phyloP scores from a whole-genome alignment of 2,797 vertebrate genomes.

The Myotis daubentonii region DNA sequence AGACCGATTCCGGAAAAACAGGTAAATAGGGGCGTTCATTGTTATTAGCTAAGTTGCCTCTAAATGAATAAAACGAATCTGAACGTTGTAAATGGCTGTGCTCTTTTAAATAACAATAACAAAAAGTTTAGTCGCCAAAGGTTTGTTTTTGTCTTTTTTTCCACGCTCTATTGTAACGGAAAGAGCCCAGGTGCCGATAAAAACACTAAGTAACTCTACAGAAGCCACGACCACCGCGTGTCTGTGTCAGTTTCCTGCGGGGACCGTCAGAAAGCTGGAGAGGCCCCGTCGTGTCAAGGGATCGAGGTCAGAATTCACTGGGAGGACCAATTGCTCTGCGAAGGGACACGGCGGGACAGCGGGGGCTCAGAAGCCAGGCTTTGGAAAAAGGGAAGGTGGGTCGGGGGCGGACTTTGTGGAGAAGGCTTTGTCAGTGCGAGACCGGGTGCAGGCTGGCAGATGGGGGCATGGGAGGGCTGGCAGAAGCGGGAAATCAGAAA shows the following conservation, averaged over 20 bases:
- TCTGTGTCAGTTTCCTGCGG: neutral
- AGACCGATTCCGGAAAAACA: neutral
- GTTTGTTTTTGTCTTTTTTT: neutral
- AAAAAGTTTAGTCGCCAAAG: conserved; percentile 63
- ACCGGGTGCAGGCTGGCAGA: neutral
- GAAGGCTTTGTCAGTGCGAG: conserved; percentile 6
- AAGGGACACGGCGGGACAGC: neutral
- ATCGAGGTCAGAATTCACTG: conserved; percentile 58
- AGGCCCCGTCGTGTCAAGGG: neutral
- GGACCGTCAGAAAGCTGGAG: conserved; percentile 21
- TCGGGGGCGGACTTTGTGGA: conserved; percentile 32
- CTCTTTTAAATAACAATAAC: conserved; percentile 41
- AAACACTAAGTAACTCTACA: conserved; percentile 11
- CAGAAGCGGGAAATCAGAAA: neutral
- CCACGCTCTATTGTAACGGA: neutral
- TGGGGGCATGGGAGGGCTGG: neutral
- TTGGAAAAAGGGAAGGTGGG: neutral
- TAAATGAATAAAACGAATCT: neutral
- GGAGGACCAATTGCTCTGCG: neutral
- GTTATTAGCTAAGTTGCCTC: neutral
- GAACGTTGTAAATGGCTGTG: neutral
- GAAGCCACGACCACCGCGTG: neutral
- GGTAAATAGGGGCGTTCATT: neutral
- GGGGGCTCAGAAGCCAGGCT: neutral
- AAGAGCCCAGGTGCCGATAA: conserved; percentile 10